Evolutionary conservation across 2,113 vertebrate species (phyloP).

Genomic region (Sceloporus undulatus): DNA sequence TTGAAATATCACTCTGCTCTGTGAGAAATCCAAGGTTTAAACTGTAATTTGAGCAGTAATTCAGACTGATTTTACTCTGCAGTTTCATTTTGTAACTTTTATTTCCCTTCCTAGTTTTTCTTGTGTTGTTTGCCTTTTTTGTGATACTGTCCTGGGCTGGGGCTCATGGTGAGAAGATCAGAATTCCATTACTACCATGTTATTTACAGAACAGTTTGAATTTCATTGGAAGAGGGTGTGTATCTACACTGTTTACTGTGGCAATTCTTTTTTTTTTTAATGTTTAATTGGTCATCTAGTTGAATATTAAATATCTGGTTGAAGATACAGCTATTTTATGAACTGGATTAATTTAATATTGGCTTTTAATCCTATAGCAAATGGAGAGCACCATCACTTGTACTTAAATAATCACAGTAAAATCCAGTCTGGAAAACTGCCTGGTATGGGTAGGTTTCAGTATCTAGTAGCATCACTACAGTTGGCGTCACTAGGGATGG

Average conservation of each 20-base stretch:
- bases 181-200: not conserved
- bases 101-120: not conserved
- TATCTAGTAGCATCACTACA: not conserved
- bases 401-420: constrained; percentile 23
- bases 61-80: constrained; percentile 26
- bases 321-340: not conserved
- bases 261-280: not conserved
- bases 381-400: not conserved
- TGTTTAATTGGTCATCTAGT: not conserved
- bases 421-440: not conserved
- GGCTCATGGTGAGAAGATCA: not conserved
- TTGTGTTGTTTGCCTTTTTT: not conserved
- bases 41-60: not conserved
- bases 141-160: not conserved
- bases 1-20: not conserved
- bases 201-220: not conserved
- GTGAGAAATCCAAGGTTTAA: not conserved
- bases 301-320: constrained; percentile 3
- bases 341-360: constrained; percentile 13
- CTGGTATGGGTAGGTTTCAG: not conserved
- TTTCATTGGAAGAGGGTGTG: not conserved
- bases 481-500: no score
- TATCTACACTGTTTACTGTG: not conserved
- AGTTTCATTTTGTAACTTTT: not conserved
- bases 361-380: constrained; percentile 4